Evolutionary conservation across 2,113 vertebrate species (phyloP), one percentile per base, ranked within the genome.

Genomic region (Octodon degus): DNA sequence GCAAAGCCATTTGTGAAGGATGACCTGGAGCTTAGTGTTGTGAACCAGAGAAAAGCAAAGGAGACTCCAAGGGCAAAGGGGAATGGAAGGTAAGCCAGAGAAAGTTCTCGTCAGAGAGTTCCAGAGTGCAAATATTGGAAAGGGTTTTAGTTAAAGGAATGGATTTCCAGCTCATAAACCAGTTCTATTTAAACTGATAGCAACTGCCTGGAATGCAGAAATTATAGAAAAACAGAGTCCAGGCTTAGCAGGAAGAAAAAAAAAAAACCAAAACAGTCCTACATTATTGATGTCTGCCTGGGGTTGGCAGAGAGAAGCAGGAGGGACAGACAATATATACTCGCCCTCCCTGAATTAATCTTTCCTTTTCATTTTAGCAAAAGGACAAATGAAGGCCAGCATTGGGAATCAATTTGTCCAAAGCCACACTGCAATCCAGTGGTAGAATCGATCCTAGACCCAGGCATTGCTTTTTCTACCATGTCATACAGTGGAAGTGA

Each of bases 1-100:
- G 27, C 70, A 85, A 79, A 93, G 58, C 32, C 60, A 47, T 85
- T 85, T 91, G 67, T 82, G 89, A 91, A 85, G 58, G 20, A 30
- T 95, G 76, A 95, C 94, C 93, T 90, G 88, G 93, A 88, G 43
- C 30, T 91, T 74, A 43, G 63, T 40, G 80, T 87, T 62, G 68
- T 81, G 68, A 87, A 50, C 62, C 87, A 60, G 72, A 89, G 85
- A 77, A 87, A 58, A 70, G 62, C 67, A 50, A 50, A 24, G 63
- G 62, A 55, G 32, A 89, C n/a, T 67, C 62, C 63, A 67, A 67
- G 30, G 53, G 37, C 43, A 47, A 72, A 93, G 85, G 7, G 30
- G 50, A 16, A 40, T 11, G n/a, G 83, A 63, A 50, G 17, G 14
- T 16, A 2, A 53, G 50, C 50, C 25, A 81, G 96, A 83, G 82